Base-by-base conservation (phyloP, 2,888 invertebrate species). In the Xanthostigma xanthostigma region DNA sequence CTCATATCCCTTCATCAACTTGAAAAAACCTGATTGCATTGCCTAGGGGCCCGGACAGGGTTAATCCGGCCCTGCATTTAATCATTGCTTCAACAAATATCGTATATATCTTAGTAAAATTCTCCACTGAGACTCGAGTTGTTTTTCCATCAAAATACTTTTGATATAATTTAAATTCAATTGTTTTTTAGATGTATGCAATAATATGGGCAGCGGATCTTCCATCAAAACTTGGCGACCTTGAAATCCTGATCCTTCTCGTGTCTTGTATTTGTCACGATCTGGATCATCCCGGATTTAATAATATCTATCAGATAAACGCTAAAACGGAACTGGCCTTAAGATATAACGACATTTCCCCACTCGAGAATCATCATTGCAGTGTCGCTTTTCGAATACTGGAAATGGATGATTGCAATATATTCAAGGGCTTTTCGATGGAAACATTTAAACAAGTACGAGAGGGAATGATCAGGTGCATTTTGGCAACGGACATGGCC, bases 321-420 rank as follows among this genome's bases (percentile, higher is more conserved):
- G 87, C 87, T 42, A 76, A 82, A 60, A 88, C 88, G 41, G 87
- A 87, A 63, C 68, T 88, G 60, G 87, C 87, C 35, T 73, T 88
- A 55, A 68, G 69, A 51, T 88, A 88, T 69, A 88, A 88, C 67
- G 87, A 88, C 70, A 86, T 87, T 61, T 87, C 86, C 46, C 87
- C 87, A 3, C 67, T 88, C 62, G 88, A 88, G 67, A 88, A 88
- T 66, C 88, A 88, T 65, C 88, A 88, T 63, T 87, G 87, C 66
- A 86, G 86, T 53, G 84, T 88, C 57, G 83, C 87, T 42, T 88
- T 88, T 66, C 78, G 84, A 52, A 77, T 88, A 55, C 71, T 88
- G 56, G 84, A 84, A 61, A 78, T 83, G 60, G 80, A 83, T 48
- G 84, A 85, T 60, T 84, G 84, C 65, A 88, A 88, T 66, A 84